A percentile compares a stretch with the other conserved stretches of the same genome.
These are phyloP conservation scores for Drosophila sp. DNA, from an alignment of 1,140 invertebrate species.

Conservation along the genomic window DNA sequence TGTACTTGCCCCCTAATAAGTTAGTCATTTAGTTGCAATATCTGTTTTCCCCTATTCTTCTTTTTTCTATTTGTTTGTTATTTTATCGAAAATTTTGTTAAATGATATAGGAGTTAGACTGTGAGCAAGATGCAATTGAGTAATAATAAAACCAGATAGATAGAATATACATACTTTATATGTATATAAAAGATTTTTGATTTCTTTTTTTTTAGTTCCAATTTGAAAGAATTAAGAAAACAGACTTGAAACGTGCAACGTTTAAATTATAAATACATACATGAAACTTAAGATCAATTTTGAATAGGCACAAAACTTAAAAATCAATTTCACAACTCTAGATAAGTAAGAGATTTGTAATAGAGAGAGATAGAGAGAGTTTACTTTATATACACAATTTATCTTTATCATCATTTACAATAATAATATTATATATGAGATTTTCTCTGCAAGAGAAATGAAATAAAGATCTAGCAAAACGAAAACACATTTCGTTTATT, in stretches of 20 bases:
- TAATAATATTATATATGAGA: constrained; percentile 35
- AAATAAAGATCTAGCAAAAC: constrained; percentile 64
- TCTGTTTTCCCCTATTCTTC: background rate
- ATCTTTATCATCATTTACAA: constrained; percentile 10
- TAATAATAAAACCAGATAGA: background rate
- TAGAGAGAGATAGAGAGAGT: background rate
- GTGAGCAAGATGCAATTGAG: constrained; percentile 5
- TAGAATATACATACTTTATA: background rate
- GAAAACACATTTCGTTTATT: background rate
- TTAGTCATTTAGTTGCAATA: constrained; percentile 38
- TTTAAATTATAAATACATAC: constrained; percentile 35
- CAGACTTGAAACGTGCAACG: constrained; percentile 66
- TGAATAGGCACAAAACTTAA: constrained; percentile 3
- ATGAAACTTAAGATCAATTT: constrained; percentile 17
- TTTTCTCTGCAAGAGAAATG: constrained; percentile 47
- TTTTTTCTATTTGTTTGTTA: background rate
- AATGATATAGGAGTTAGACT: constrained; percentile 14
- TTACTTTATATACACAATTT: constrained; percentile 16
- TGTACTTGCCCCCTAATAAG: background rate
- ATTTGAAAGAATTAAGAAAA: constrained; percentile 19
- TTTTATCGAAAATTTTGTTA: constrained; percentile 12
- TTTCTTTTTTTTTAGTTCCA: constrained; percentile 13
- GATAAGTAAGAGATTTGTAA: constrained; percentile 5
- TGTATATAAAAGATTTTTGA: background rate
- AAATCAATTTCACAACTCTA: background rate